phyloP scores from a whole-genome alignment of 1,140 invertebrate species.

The Theocolax elegans region DNA sequence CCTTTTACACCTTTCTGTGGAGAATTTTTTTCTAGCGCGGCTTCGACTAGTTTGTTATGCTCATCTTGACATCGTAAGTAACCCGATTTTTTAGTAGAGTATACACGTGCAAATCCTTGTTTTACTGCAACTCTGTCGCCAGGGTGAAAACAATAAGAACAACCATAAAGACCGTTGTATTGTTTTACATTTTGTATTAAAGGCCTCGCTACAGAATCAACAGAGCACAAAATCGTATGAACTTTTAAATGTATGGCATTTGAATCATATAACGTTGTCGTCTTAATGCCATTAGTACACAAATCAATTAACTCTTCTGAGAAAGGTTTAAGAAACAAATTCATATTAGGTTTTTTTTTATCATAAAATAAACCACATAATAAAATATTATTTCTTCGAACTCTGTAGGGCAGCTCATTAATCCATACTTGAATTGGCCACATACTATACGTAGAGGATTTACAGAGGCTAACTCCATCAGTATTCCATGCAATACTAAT shows the following conservation, averaged over 20 bases:
- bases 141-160: not conserved
- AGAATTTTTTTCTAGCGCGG: not conserved
- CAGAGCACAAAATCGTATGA: constrained; percentile 28
- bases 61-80: not conserved
- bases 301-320: constrained; percentile 42
- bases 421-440: constrained; percentile 39
- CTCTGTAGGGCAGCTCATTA: constrained; percentile 40
- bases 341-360: constrained; percentile 28
- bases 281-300: constrained; percentile 29
- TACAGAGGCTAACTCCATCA: no score
- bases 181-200: constrained; percentile 41
- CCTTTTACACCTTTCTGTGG: not conserved
- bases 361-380: constrained; percentile 37
- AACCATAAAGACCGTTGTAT: no score
- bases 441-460: not conserved
- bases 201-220: no score
- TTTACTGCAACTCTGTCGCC: not conserved
- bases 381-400: constrained; percentile 40
- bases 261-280: not conserved
- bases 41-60: not conserved
- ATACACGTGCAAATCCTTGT: not conserved
- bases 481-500: not conserved
- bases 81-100: not conserved
- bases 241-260: constrained; percentile 32
- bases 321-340: constrained; percentile 39